These are phyloP conservation scores for Cricetomys ansorgei DNA, from an alignment of 2,113 vertebrate genomes.

Conservation along the genomic window DNA sequence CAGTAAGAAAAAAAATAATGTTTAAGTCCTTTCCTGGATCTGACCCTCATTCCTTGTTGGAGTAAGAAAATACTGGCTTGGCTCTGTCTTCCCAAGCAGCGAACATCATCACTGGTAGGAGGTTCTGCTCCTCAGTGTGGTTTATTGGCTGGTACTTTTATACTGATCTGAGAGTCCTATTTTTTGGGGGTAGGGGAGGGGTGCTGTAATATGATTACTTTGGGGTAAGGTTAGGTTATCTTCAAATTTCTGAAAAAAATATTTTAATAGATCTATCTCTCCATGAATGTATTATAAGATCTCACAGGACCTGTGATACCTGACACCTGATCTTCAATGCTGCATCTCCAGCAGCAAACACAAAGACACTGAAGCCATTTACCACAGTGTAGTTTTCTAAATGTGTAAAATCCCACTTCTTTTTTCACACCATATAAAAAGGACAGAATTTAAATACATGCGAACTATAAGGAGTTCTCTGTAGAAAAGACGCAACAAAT, in stretches of 20 bases:
- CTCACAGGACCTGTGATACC: slow-evolving; percentile 66
- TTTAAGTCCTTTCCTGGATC: not conserved
- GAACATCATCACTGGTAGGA: not conserved
- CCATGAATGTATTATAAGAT: slow-evolving; percentile 63
- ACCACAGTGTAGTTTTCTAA: slow-evolving; percentile 67
- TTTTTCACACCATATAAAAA: slow-evolving; percentile 33
- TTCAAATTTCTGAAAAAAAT: slow-evolving; percentile 67
- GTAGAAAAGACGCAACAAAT: slow-evolving; percentile 36
- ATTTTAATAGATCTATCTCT: slow-evolving; percentile 71
- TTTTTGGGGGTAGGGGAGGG: slow-evolving; percentile 18
- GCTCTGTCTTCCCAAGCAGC: not conserved
- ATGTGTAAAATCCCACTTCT: slow-evolving; percentile 7
- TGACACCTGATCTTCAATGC: slow-evolving; percentile 71
- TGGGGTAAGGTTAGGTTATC: slow-evolving; percentile 55
- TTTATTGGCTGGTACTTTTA: not conserved
- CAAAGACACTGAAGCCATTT: slow-evolving; percentile 68
- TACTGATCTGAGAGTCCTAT: not conserved
- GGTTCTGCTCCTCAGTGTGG: not conserved
- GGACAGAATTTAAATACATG: slow-evolving; percentile 34
- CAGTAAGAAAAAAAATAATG: not conserved
- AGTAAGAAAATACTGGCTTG: not conserved
- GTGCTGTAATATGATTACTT: slow-evolving; percentile 63
- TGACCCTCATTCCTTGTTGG: not conserved
- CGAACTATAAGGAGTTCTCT: not conserved
- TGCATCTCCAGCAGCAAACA: slow-evolving; percentile 71